Conservation (phyloP, 2,888 invertebrate species). For the Linhomoeus sp. region DNA sequence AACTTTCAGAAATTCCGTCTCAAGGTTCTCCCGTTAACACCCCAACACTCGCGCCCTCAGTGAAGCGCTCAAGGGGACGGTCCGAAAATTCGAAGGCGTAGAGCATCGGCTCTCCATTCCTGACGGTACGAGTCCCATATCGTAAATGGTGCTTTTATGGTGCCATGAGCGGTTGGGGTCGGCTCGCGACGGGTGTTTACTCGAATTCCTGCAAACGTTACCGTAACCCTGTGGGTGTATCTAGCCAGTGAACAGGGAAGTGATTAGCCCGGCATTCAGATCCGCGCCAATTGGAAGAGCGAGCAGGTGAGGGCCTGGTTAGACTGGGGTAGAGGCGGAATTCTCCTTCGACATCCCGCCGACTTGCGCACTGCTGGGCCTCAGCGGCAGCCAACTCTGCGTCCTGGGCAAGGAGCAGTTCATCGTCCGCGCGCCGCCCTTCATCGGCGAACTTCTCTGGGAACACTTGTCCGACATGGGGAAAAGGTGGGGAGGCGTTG, state of each 20-base stretch:
- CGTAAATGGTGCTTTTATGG: too few species aligned
- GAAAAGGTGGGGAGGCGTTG: conserved; percentile 65
- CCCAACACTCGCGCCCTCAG: too few species aligned
- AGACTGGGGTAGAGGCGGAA: conserved; percentile 79
- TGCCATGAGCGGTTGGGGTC: too few species aligned
- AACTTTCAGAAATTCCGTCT: too few species aligned
- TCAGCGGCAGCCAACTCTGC: conserved; percentile 80
- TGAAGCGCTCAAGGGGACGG: too few species aligned
- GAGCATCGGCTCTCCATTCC: background rate
- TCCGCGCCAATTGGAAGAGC: conserved; percentile 84
- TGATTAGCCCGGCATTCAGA: too few species aligned
- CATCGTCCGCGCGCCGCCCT: conserved; percentile 69
- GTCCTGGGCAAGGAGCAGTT: conserved; percentile 83
- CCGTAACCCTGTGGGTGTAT: too few species aligned
- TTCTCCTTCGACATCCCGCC: conserved; percentile 48
- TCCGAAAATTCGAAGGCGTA: background rate
- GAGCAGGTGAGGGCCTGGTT: conserved; percentile 82
- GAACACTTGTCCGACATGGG: conserved; percentile 86
- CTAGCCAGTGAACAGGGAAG: too few species aligned
- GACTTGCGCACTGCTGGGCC: conserved; percentile 22
- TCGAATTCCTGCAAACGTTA: too few species aligned
- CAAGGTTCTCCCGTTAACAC: too few species aligned
- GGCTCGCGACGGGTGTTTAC: too few species aligned
- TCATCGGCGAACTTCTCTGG: conserved; percentile 90
- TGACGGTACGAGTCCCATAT: too few species aligned